Percentiles rank a stretch among this genome's conserved stretches.
Conservation (phyloP, 2,888 invertebrate genomes). For the Anticlea derivata region DNA sequence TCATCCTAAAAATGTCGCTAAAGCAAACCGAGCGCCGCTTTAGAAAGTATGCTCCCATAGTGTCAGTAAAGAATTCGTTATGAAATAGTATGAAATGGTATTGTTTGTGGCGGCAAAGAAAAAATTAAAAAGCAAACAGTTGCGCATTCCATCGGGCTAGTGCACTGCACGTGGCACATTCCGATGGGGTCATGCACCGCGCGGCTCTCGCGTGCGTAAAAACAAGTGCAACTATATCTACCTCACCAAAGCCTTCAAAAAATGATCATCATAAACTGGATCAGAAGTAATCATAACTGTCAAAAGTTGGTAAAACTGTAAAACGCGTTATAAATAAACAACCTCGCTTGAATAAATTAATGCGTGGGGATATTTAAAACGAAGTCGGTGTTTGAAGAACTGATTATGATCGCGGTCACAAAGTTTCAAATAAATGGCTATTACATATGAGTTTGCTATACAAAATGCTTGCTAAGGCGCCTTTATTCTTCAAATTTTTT, state of each 20-base stretch:
- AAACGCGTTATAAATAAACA: conserved; percentile 10
- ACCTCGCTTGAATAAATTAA: conserved; percentile 9
- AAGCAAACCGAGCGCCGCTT: conserved; percentile 54
- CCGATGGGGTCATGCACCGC: conserved; percentile 81
- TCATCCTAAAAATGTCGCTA: conserved; percentile 35
- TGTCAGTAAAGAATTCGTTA: conserved; percentile 72
- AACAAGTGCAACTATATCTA: conserved; percentile 72
- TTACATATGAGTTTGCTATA: neutral
- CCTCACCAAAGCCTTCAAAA: conserved; percentile 23
- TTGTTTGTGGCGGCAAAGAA: conserved; percentile 73
- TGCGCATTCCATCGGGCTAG: conserved; percentile 79
- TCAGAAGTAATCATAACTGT: conserved; percentile 4
- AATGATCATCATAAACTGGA: conserved; percentile 11
- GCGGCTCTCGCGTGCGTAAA: conserved; percentile 66
- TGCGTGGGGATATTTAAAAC: conserved; percentile 7
- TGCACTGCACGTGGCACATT: conserved; percentile 77
- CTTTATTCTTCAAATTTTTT: too few species aligned
- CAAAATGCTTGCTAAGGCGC: neutral
- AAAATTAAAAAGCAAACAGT: conserved; percentile 81
- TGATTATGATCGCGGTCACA: conserved; percentile 12
- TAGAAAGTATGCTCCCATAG: conserved; percentile 59
- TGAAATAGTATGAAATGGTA: conserved; percentile 77
- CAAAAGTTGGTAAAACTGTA: conserved; percentile 4
- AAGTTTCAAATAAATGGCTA: neutral
- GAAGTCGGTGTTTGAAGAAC: conserved; percentile 12